Evolutionary conservation across 2,888 invertebrate species (phyloP).

Genomic region (Zygothrica quintamaculata): DNA sequence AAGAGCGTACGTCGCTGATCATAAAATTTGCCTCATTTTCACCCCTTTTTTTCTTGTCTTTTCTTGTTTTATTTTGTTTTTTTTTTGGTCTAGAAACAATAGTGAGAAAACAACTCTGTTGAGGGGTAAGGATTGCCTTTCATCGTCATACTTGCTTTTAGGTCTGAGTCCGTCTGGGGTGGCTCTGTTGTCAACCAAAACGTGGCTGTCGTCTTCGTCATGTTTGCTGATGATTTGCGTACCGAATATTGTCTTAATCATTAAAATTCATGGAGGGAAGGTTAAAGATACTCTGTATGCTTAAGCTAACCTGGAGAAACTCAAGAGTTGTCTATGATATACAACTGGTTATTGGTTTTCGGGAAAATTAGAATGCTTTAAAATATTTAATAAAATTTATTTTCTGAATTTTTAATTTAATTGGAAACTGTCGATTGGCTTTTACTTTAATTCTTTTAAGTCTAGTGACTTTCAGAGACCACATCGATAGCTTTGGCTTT

Average conservation of each 20-base stretch:
- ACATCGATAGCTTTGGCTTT: conserved; percentile 16
- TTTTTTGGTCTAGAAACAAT: conserved; percentile 20
- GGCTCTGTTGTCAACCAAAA: conserved; percentile 19
- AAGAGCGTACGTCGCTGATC: conserved; percentile 48
- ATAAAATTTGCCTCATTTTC: conserved; percentile 63
- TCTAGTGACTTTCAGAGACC: conserved; percentile 17
- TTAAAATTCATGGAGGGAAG: conserved; percentile 26
- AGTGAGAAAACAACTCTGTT: conserved; percentile 14
- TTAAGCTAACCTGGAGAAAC: neutral
- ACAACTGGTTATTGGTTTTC: too few species aligned
- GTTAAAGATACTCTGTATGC: neutral
- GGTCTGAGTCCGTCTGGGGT: conserved; percentile 31
- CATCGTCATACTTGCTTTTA: conserved; percentile 27
- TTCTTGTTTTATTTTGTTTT: too few species aligned
- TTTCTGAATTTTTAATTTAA: neutral
- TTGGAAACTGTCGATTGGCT: neutral
- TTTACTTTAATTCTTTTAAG: conserved; percentile 11
- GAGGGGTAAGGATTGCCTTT: conserved; percentile 29
- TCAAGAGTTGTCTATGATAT: too few species aligned
- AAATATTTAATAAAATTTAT: conserved; percentile 1
- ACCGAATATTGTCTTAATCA: conserved; percentile 33
- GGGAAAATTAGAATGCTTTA: too few species aligned
- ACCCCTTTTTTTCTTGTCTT: conserved; percentile 22
- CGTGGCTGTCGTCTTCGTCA: conserved; percentile 27
- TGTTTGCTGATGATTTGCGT: conserved; percentile 33